phyloP scores from a whole-genome alignment of 2,888 invertebrate species.

The Eupsilia transversa region DNA sequence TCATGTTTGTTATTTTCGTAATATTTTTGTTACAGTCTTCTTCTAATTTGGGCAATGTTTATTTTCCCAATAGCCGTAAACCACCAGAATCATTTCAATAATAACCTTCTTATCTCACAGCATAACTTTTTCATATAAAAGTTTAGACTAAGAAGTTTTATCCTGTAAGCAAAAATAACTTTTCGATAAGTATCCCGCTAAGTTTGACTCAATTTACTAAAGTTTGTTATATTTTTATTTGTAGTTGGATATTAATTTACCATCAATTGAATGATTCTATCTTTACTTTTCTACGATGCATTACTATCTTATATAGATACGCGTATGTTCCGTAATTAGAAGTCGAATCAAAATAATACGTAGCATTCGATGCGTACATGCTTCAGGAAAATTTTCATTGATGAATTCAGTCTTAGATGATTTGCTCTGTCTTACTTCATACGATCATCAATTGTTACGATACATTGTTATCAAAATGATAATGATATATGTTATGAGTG shows the following conservation, averaged over 20 bases:
- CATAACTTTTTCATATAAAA: constrained; percentile 49
- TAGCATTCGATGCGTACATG: constrained; percentile 34
- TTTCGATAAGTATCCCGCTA: constrained; percentile 30
- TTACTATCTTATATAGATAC: constrained; percentile 24
- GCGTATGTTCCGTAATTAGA: constrained; percentile 21
- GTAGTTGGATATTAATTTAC: constrained; percentile 18
- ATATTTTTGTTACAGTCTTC: neutral
- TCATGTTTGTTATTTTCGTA: neutral
- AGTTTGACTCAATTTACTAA: constrained; percentile 48
- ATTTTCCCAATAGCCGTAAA: neutral
- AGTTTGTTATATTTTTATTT: constrained; percentile 45
- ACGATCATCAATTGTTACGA: constrained; percentile 44
- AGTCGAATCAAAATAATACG: constrained; percentile 35
- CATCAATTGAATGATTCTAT: constrained; percentile 27
- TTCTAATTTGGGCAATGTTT: neutral
- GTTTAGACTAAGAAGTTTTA: constrained; percentile 32
- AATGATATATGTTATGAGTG: constrained; percentile 36
- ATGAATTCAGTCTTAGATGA: constrained; percentile 22
- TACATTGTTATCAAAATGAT: constrained; percentile 54
- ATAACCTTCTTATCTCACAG: constrained; percentile 16
- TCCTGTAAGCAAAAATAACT: constrained; percentile 40
- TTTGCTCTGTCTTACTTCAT: constrained; percentile 11
- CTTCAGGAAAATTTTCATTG: constrained; percentile 47
- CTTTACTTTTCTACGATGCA: neutral
- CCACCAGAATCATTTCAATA: constrained; percentile 17